Conservation (phyloP, 2,113 vertebrate species). For the Athene noctua region DNA sequence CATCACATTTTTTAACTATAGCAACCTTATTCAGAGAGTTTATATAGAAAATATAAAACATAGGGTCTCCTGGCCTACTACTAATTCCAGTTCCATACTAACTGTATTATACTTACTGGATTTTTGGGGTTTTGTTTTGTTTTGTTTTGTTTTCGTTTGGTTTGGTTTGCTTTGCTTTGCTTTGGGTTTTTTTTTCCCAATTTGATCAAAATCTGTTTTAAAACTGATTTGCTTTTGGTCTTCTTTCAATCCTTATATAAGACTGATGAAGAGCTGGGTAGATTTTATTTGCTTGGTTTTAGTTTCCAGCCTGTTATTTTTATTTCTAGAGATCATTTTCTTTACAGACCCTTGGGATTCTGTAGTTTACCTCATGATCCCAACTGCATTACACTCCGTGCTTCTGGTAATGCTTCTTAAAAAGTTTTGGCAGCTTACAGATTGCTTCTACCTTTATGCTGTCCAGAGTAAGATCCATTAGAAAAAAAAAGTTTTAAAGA, state of each 20-base stretch:
- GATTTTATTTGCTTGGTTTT: not conserved
- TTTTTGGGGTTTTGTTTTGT: no score
- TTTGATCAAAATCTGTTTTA: not conserved
- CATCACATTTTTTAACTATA: not conserved
- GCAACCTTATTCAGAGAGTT: not conserved
- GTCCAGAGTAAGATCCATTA: not conserved
- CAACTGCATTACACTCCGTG: not conserved
- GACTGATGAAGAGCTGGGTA: not conserved
- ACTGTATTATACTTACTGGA: not conserved
- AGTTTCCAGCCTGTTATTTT: not conserved
- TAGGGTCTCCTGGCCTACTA: not conserved
- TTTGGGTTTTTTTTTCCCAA: no score
- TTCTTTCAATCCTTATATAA: not conserved
- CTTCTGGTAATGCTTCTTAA: not conserved
- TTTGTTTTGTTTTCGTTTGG: no score
- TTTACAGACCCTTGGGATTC: not conserved
- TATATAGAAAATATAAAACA: not conserved
- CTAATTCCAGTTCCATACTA: not conserved
- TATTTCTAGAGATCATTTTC: not conserved
- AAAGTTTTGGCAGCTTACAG: not conserved
- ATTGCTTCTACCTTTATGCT: not conserved
- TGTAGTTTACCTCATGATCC: not conserved
- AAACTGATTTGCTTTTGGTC: not conserved
- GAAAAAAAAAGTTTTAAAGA: not conserved
- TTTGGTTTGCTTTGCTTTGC: no score